Conservation (phyloP, 2,113 vertebrate genomes). For the Grantiella picta region DNA sequence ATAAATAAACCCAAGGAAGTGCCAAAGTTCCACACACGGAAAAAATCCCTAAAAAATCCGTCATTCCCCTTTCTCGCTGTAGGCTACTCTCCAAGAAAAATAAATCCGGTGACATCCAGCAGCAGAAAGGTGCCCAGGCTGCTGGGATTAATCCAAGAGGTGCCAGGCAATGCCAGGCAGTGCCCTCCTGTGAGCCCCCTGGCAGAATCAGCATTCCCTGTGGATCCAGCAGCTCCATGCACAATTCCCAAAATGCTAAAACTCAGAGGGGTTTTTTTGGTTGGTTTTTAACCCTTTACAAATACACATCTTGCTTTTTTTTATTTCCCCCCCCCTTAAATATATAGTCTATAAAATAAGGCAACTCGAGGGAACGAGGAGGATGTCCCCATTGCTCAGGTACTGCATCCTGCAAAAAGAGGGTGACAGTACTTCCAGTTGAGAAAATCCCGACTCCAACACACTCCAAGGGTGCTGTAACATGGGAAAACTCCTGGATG, state of each 20-base stretch:
- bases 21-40: accelerated
- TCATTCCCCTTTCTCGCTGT: neutral
- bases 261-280: neutral
- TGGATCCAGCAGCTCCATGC: neutral
- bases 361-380: slow-evolving; percentile 26
- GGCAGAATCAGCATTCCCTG: neutral
- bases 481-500: accelerated
- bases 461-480: neutral
- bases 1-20: neutral
- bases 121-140: neutral
- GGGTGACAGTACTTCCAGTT: neutral
- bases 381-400: neutral
- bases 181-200: neutral
- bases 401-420: neutral
- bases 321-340: neutral
- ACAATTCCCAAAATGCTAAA: neutral
- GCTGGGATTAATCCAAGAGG: neutral
- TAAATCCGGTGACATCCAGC: neutral
- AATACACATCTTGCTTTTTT: neutral
- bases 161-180: neutral
- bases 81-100: neutral
- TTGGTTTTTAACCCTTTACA: neutral
- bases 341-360: slow-evolving; percentile 58
- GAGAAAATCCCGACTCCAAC: neutral
- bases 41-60: neutral